Conservation (phyloP, 2,797 vertebrate species). For the Sphenopsis melanotis region DNA sequence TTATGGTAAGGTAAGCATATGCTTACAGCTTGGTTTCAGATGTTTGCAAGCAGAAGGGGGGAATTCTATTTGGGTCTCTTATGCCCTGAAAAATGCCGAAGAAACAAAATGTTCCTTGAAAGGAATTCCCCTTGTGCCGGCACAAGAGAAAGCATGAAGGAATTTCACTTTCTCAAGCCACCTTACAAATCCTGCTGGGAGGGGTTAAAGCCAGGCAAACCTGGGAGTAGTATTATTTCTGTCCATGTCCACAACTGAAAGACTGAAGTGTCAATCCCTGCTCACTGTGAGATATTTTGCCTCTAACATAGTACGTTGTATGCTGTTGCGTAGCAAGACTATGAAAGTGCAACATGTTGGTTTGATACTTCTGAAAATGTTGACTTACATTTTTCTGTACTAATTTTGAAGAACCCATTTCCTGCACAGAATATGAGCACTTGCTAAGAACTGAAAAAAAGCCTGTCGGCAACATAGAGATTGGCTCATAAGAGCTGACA, state of each 20-base stretch:
- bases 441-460: not conserved
- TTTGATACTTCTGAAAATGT: not conserved
- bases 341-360: not conserved
- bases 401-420: not conserved
- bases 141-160: not conserved
- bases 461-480: not conserved
- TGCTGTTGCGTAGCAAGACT: not conserved
- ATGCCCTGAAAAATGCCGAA: not conserved
- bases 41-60: not conserved
- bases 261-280: not conserved
- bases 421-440: not conserved
- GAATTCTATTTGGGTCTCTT: not conserved
- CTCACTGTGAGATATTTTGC: not conserved
- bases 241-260: not conserved
- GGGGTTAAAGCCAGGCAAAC: not conserved
- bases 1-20: not conserved
- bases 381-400: not conserved
- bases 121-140: not conserved
- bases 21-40: not conserved
- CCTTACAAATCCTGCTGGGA: not conserved
- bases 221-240: not conserved
- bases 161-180: not conserved
- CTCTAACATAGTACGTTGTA: not conserved
- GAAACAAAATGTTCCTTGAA: not conserved
- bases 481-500: not conserved